Conservation (phyloP, 35 echinoderm and acorn worm genomes). For the Apostichopus japonicus region DNA sequence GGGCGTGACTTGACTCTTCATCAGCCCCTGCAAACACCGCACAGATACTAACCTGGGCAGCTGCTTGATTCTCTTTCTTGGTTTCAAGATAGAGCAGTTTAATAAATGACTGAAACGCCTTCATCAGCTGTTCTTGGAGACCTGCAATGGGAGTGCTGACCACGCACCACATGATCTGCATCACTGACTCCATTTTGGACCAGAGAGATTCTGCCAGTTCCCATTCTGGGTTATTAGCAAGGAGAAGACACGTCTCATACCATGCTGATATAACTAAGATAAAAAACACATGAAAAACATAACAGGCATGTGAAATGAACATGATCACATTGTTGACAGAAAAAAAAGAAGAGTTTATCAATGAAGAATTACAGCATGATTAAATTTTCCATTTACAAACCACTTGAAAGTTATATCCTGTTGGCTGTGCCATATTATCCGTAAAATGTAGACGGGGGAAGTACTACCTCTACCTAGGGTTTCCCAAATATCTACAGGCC, state of each 20-base stretch:
- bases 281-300: too few relatives aligned
- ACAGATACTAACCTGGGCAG: background rate
- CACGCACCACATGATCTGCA: constrained; percentile 46
- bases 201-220: background rate
- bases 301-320: background rate
- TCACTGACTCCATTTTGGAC: background rate
- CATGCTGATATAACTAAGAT: constrained; percentile 11
- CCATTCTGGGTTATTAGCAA: background rate
- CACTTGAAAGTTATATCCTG: too few relatives aligned
- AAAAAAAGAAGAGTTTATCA: background rate
- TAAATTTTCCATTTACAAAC: too few relatives aligned
- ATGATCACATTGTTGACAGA: background rate
- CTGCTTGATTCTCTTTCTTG: background rate
- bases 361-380: too few relatives aligned
- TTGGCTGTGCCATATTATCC: too few relatives aligned
- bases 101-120: constrained; percentile 29
- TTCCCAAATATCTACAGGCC: too few relatives aligned
- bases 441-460: too few relatives aligned
- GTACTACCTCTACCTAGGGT: too few relatives aligned
- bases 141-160: constrained; percentile 10
- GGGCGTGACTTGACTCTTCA: too few relatives aligned
- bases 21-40: too few relatives aligned
- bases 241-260: constrained; percentile 15
- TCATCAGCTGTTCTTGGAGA: constrained; percentile 37
- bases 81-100: background rate